These are phyloP conservation scores for Cyclophora punctaria DNA, from an alignment of 2,888 invertebrate genomes.

Conservation along the genomic window DNA sequence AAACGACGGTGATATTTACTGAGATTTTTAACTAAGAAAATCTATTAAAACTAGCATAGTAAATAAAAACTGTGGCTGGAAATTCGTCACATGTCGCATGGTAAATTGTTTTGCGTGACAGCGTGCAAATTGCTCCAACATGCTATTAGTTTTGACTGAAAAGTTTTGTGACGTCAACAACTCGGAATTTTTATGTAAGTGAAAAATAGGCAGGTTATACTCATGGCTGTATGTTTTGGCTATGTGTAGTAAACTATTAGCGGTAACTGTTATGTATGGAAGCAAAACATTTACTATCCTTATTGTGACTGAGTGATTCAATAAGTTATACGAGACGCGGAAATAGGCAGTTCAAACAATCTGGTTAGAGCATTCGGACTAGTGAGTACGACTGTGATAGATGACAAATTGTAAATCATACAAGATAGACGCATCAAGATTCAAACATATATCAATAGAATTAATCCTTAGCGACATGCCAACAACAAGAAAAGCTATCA, in stretches of 20 bases:
- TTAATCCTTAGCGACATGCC: slow-evolving; percentile 22
- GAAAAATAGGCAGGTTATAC: slow-evolving; percentile 2
- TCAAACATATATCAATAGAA: slow-evolving; percentile 34
- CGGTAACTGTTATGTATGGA: slow-evolving; percentile 5
- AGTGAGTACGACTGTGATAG: slow-evolving; percentile 40
- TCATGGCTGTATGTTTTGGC: not conserved
- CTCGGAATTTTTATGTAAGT: not conserved
- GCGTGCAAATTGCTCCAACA: slow-evolving; percentile 50
- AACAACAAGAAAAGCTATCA: slow-evolving; percentile 1
- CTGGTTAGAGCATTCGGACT: slow-evolving; percentile 41
- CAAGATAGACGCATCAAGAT: slow-evolving; percentile 16
- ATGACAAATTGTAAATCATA: slow-evolving; percentile 49
- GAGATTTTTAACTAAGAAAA: slow-evolving; percentile 36
- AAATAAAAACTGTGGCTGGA: slow-evolving; percentile 50
- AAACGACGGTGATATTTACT: slow-evolving; percentile 42
- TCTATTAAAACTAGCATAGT: slow-evolving; percentile 32
- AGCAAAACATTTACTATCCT: slow-evolving; percentile 14
- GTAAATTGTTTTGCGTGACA: slow-evolving; percentile 56
- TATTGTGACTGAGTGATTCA: slow-evolving; percentile 34
- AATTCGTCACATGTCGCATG: slow-evolving; percentile 57
- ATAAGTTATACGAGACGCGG: slow-evolving; percentile 56
- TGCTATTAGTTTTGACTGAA: slow-evolving; percentile 40
- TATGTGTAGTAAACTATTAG: not conserved
- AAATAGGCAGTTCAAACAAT: slow-evolving; percentile 42
- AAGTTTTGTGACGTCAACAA: slow-evolving; percentile 34